Percentiles rank a stretch among this genome's conserved stretches.
Conservation (phyloP, 1,140 invertebrate species). For the Orussus abietinus region DNA sequence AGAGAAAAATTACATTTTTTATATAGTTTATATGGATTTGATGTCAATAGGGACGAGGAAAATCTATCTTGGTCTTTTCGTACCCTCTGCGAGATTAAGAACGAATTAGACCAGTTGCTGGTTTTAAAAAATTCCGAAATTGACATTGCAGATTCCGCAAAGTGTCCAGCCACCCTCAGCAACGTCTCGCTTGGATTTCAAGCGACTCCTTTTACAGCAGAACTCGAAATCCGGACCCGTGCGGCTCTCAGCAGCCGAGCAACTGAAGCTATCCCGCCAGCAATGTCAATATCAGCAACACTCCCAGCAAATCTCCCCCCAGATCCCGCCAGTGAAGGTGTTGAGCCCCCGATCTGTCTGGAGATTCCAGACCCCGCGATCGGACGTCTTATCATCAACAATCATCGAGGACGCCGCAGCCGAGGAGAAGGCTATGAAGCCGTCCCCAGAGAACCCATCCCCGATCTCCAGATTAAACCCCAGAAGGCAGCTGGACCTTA, state of each 20-base stretch:
- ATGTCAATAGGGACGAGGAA: too few relatives aligned
- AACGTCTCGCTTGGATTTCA: slow-evolving; percentile 76
- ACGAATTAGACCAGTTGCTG: too few relatives aligned
- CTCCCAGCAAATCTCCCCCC: slow-evolving; percentile 54
- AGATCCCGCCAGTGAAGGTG: slow-evolving; percentile 62
- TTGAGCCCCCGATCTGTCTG: slow-evolving; percentile 66
- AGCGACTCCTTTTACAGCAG: slow-evolving; percentile 71
- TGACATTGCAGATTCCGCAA: slow-evolving; percentile 35
- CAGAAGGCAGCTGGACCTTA: slow-evolving; percentile 30
- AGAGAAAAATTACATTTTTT: too few relatives aligned
- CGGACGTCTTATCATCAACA: slow-evolving; percentile 77
- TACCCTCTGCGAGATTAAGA: too few relatives aligned
- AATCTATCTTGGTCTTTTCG: too few relatives aligned
- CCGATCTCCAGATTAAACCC: slow-evolving; percentile 24
- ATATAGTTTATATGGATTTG: too few relatives aligned
- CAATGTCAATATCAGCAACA: slow-evolving; percentile 43
- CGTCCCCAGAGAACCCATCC: slow-evolving; percentile 37
- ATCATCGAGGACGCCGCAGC: slow-evolving; percentile 69
- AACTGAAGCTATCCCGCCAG: slow-evolving; percentile 70
- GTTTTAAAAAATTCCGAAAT: too few relatives aligned
- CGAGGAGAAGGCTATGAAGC: slow-evolving; percentile 49
- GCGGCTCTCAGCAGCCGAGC: slow-evolving; percentile 77
- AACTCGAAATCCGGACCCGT: slow-evolving; percentile 59
- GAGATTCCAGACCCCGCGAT: slow-evolving; percentile 69
- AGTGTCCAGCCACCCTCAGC: slow-evolving; percentile 50